Conservation (phyloP, 2,888 invertebrate genomes). For the Lapara coniferarum region DNA sequence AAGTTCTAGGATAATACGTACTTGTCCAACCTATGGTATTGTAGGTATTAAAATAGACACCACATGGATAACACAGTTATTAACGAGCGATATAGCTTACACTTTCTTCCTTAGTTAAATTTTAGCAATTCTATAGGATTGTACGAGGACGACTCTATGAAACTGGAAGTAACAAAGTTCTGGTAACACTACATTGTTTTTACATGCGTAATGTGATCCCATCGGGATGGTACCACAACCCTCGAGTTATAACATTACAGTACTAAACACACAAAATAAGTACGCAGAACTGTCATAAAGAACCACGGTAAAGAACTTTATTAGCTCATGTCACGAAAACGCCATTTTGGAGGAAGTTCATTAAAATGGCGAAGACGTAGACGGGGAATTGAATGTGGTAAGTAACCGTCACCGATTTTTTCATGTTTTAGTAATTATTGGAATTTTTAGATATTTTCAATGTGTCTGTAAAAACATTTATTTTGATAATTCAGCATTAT, state of each 20-base stretch:
- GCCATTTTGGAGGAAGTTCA: slow-evolving; percentile 11
- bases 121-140: neutral
- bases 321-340: slow-evolving; percentile 1
- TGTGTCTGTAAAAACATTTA: too few relatives aligned
- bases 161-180: too few relatives aligned
- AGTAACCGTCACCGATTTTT: neutral
- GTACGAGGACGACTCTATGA: too few relatives aligned
- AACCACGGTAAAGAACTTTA: slow-evolving; percentile 20
- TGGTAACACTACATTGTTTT: neutral
- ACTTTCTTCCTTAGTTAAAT: neutral
- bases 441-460: too few relatives aligned
- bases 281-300: neutral
- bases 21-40: too few relatives aligned
- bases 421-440: neutral
- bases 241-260: neutral
- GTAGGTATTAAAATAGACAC: too few relatives aligned
- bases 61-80: too few relatives aligned
- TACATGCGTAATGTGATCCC: neutral
- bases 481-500: too few relatives aligned
- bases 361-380: slow-evolving; percentile 2
- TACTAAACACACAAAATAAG: neutral
- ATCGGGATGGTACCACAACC: neutral
- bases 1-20: too few relatives aligned
- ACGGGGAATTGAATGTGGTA: slow-evolving; percentile 6
- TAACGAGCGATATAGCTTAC: neutral